phyloP scores from a whole-genome alignment of 2,888 invertebrate genomes.

The Acanthopleura granulata region DNA sequence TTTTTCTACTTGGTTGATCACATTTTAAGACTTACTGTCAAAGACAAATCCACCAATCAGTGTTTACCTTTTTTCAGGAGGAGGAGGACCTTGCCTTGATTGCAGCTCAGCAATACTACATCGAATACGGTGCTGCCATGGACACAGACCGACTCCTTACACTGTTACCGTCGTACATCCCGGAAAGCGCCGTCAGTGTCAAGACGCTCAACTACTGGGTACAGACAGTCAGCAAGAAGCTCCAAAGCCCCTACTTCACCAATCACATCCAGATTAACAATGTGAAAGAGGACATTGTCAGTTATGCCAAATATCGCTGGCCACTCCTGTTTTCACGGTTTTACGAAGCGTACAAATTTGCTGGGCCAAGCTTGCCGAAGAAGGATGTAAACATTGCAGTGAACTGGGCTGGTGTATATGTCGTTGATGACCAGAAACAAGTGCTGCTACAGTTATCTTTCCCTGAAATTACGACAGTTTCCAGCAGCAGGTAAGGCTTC shows the following conservation, averaged over 20 bases:
- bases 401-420: constrained; percentile 99
- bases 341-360: constrained; percentile 92
- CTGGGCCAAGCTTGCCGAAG: constrained; percentile 96
- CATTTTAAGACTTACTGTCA: too few species aligned
- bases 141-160: constrained; percentile 89
- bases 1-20: too few species aligned
- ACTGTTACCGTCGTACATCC: constrained; percentile 94
- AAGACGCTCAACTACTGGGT: constrained; percentile 59
- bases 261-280: constrained; percentile 87
- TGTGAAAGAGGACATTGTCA: constrained; percentile 89
- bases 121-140: constrained; percentile 92
- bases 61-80: constrained; percentile 73
- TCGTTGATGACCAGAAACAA: constrained; percentile 99
- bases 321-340: constrained; percentile 96
- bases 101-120: constrained; percentile 98
- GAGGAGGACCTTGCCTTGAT: constrained; percentile 99
- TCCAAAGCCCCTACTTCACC: constrained; percentile 84
- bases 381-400: constrained; percentile 99
- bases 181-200: constrained; percentile 75
- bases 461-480: constrained; percentile 97
- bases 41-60: too few species aligned
- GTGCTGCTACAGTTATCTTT: constrained; percentile 96
- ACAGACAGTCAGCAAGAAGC: constrained; percentile 52
- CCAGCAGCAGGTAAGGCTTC: constrained; percentile 64
- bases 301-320: constrained; percentile 99